Conservation (phyloP, 2,888 invertebrate genomes). For the Pristionchus entomophagus region DNA sequence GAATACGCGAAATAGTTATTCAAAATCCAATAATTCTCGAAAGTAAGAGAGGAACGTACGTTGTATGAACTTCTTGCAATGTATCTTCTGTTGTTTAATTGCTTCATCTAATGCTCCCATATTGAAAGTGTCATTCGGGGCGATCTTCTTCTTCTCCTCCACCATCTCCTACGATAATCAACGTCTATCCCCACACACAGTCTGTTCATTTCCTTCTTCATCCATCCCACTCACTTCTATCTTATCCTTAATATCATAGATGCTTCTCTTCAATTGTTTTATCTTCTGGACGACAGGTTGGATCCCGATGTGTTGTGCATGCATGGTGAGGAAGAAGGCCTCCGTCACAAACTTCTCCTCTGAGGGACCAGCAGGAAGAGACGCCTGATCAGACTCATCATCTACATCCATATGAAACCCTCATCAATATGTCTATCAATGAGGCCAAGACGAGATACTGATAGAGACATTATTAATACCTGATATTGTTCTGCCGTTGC, state of each 20-base stretch:
- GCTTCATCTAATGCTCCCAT: not conserved
- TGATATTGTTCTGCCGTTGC: constrained; percentile 17
- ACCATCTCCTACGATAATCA: not conserved
- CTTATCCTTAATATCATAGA: constrained; percentile 53
- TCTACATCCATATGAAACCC: not conserved
- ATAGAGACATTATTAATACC: constrained; percentile 3
- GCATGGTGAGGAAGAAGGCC: constrained; percentile 95
- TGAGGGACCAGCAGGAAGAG: not conserved
- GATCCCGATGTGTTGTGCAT: constrained; percentile 92
- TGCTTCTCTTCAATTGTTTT: constrained; percentile 55
- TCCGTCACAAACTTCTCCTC: constrained; percentile 91
- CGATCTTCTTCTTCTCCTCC: not conserved
- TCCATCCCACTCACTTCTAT: constrained; percentile 49
- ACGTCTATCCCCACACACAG: not conserved
- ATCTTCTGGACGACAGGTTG: constrained; percentile 84
- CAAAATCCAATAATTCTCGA: not conserved
- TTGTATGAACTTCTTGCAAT: not conserved
- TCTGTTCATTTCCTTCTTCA: no score
- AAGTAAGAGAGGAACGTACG: not conserved
- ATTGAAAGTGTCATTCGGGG: not conserved
- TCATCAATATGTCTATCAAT: not conserved
- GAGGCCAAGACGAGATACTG: not conserved
- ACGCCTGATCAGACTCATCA: constrained; percentile 48
- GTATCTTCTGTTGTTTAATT: constrained; percentile 30
- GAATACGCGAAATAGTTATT: constrained; percentile 78